These are phyloP conservation scores for Microtus ochrogaster DNA, from an alignment of 2,113 vertebrate species.

Conservation along the genomic window DNA sequence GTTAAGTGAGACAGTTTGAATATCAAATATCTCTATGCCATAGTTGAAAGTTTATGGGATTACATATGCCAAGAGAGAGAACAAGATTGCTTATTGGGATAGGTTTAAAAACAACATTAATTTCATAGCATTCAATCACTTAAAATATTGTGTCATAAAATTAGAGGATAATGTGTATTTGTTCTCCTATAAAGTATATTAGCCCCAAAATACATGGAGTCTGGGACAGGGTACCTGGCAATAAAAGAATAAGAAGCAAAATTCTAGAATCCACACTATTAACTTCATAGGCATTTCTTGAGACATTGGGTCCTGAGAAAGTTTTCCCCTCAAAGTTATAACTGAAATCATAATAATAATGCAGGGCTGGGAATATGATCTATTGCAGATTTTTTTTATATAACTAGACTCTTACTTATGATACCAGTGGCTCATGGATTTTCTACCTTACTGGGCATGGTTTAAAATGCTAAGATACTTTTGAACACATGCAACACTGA, in stretches of 20 bases:
- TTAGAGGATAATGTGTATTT: not conserved
- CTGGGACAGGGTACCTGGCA: not conserved
- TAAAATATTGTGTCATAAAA: not conserved
- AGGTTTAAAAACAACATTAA: not conserved
- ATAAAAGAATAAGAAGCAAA: conserved; percentile 39
- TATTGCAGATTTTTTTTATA: not conserved
- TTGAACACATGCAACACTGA: not conserved
- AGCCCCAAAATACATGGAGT: not conserved
- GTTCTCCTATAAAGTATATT: not conserved
- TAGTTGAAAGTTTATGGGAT: conserved; percentile 26
- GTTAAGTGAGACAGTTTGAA: conserved; percentile 22
- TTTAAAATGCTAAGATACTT: not conserved
- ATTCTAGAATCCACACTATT: not conserved
- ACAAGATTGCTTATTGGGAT: not conserved
- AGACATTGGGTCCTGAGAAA: not conserved
- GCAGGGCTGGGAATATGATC: not conserved
- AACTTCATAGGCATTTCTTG: conserved; percentile 1
- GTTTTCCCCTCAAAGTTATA: not conserved
- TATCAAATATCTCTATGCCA: not conserved
- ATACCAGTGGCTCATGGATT: not conserved
- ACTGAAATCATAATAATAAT: not conserved
- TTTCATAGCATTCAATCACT: not conserved
- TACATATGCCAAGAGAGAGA: not conserved
- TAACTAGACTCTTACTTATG: not conserved
- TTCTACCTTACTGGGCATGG: not conserved